phyloP scores from a whole-genome alignment of 2,113 vertebrate species.

The Dermatemys mawii region DNA sequence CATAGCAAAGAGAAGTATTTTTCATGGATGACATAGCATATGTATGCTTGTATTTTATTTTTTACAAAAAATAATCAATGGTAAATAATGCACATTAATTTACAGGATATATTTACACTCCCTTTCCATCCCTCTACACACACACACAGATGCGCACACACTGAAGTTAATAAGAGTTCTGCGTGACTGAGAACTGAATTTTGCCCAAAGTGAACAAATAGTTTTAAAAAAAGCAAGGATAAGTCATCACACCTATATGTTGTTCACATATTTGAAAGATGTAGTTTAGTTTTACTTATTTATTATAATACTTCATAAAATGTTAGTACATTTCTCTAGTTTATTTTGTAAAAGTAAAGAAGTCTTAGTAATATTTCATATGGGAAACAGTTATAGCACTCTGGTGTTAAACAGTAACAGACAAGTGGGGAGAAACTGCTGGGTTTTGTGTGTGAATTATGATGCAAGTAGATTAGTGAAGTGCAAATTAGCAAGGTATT shows the following conservation, averaged over 20 bases:
- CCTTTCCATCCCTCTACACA: neutral
- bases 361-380: neutral
- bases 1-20: neutral
- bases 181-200: neutral
- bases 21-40: neutral
- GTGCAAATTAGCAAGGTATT: neutral
- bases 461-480: neutral
- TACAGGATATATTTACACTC: neutral
- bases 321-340: neutral
- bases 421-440: neutral
- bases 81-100: neutral
- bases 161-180: neutral
- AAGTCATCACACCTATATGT: neutral
- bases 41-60: neutral
- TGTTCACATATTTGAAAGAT: neutral
- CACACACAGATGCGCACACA: neutral
- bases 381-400: neutral
- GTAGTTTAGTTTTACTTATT: constrained; percentile 21
- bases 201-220: neutral
- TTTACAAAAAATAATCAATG: neutral
- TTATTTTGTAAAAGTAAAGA: neutral
- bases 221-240: neutral
- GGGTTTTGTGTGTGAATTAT: neutral
- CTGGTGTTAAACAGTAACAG: neutral
- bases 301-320: constrained; percentile 7